Evolutionary conservation across 1,140 invertebrate species (phyloP), one percentile per base, ranked within the genome.

Genomic region (Drosophila arawakana): DNA sequence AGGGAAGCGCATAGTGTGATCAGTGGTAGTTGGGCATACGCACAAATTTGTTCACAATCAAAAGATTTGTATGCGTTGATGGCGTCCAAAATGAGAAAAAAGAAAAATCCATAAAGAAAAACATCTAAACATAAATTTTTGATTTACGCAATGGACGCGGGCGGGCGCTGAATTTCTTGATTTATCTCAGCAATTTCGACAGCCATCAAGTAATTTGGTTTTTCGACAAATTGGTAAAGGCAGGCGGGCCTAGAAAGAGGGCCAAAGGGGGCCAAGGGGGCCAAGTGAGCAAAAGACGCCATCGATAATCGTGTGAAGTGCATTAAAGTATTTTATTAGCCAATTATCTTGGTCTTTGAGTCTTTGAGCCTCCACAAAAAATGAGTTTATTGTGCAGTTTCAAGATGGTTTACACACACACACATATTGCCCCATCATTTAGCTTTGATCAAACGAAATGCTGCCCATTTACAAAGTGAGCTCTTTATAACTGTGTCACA

Each of bases 171-270:
- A 52, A 55, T 80, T 47, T 57, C 43, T 73, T 81, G 77, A 89
- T 88, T 88, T 86, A 88, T 88, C 39, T 49, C 25, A 60, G 52
- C 77, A 62, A 85, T 85, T 81, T 84, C 80, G 63, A 79, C 76
- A 82, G 80, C 75, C 74, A 86, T 85, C 79, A 69, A 86, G 59
- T 82, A 77, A 86, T 88, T 79, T 88, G 52, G 69, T 25, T 65
- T 43, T 61, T 11, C 25, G 71, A 88, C 84, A 89, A 89, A 88
- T 89, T 83, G 73, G 37, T 67, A 50, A 65, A 62, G 67, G 49
- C 68, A 49, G 52, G 25, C 34, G 21, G 34, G 7, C 18, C 15
- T 0, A 30, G 3, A 50, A 11, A 11, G 10, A 1, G 54, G 52
- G 4, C 13, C 8, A 13, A 11, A 9, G 8, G 8, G 1, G 25